phyloP scores from a whole-genome alignment of 1,140 invertebrate genomes.

The Drosophila prosaltans region DNA sequence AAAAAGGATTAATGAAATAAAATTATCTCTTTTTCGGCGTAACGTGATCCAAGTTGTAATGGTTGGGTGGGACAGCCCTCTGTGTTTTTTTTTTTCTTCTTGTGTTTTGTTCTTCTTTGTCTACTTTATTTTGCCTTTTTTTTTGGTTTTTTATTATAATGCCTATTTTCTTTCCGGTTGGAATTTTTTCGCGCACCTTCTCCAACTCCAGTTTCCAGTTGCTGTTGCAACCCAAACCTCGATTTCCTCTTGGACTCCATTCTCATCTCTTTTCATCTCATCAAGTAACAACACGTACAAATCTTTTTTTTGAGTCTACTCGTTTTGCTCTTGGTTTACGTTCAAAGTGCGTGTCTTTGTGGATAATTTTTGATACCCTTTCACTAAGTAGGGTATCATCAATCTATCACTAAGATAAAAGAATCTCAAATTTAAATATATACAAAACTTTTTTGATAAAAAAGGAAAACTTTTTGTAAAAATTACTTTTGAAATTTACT shows the following conservation, averaged over 20 bases:
- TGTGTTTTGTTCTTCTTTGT: constrained; percentile 39
- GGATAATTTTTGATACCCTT: constrained; percentile 45
- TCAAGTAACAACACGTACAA: constrained; percentile 79
- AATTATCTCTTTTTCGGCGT: constrained; percentile 80
- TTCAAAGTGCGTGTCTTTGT: constrained; percentile 60
- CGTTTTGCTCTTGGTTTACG: constrained; percentile 38
- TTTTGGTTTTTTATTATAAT: constrained; percentile 66
- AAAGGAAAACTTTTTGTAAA: too few species aligned
- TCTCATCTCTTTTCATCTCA: constrained; percentile 36
- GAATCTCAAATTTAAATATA: too few species aligned
- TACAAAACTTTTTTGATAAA: too few species aligned
- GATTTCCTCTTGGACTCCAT: background rate
- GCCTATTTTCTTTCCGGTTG: constrained; percentile 49
- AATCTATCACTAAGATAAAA: too few species aligned
- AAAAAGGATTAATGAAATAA: constrained; percentile 82
- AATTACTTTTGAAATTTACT: too few species aligned
- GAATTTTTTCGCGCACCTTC: constrained; percentile 7
- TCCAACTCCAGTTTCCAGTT: background rate
- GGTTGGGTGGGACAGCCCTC: constrained; percentile 11
- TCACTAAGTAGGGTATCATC: background rate
- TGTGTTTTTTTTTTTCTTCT: constrained; percentile 20
- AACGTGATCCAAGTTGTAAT: constrained; percentile 52
- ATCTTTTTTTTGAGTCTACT: constrained; percentile 68
- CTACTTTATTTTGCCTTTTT: constrained; percentile 49
- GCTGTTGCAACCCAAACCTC: background rate